phyloP scores from a whole-genome alignment of 2,888 invertebrate species.

The Prenolepis imparis region DNA sequence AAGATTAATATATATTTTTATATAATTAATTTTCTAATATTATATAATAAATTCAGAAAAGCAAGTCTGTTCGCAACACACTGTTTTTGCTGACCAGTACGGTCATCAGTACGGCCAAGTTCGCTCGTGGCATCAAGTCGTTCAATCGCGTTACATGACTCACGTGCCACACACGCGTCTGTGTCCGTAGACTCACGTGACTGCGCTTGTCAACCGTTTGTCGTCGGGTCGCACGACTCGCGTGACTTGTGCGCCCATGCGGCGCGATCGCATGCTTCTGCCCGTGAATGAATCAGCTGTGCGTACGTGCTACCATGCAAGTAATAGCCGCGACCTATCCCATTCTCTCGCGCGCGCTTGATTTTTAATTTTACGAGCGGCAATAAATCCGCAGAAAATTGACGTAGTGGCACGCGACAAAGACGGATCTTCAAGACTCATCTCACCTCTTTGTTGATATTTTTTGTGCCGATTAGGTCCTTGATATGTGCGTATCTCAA shows the following conservation, averaged over 20 bases:
- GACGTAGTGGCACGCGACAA: background rate
- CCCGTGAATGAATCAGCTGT: background rate
- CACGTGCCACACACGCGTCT: background rate
- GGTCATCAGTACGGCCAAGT: background rate
- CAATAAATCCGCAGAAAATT: background rate
- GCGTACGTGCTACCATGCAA: background rate
- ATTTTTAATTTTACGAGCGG: slow-evolving; percentile 6
- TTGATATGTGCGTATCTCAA: background rate
- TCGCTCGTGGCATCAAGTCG: background rate
- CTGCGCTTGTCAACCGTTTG: background rate
- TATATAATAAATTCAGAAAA: background rate
- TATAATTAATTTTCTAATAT: background rate
- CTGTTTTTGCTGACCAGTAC: background rate
- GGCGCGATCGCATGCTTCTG: background rate
- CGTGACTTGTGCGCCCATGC: background rate
- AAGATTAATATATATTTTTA: too few relatives aligned
- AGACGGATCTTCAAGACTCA: background rate
- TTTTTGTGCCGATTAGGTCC: background rate
- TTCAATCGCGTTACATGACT: background rate
- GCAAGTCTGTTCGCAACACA: background rate
- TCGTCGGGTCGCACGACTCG: background rate
- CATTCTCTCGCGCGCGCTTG: background rate
- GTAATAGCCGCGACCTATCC: background rate
- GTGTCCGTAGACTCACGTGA: background rate
- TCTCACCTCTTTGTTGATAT: background rate